Conservation (phyloP, 2,888 invertebrate genomes). For the Pollenia labialis region DNA sequence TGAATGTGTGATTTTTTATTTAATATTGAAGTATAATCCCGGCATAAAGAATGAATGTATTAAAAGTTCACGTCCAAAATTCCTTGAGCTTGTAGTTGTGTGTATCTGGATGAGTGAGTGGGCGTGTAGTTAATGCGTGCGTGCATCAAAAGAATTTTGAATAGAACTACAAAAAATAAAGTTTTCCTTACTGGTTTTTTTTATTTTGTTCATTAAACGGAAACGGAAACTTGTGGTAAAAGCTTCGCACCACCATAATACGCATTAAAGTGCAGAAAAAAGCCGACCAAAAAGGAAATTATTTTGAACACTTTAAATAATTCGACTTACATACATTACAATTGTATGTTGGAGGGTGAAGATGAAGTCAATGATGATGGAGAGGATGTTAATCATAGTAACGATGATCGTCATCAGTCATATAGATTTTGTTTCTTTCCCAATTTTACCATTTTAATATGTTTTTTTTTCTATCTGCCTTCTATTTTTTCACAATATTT, state of each 20-base stretch:
- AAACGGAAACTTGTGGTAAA: slow-evolving; percentile 74
- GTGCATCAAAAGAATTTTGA: slow-evolving; percentile 50
- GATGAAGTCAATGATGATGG: slow-evolving; percentile 2
- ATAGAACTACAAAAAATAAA: slow-evolving; percentile 1
- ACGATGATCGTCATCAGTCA: not conserved
- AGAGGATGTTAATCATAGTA: slow-evolving; percentile 8
- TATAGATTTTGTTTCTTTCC: slow-evolving; percentile 23
- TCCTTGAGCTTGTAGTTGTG: not conserved
- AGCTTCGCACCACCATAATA: slow-evolving; percentile 67
- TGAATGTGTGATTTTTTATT: slow-evolving; percentile 1
- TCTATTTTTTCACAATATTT: slow-evolving; percentile 40
- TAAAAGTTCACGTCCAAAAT: not conserved
- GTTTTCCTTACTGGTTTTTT: slow-evolving; percentile 29
- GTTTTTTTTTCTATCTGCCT: not conserved
- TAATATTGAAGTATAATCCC: slow-evolving; percentile 22
- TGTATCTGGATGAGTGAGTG: slow-evolving; percentile 3
- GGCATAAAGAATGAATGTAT: slow-evolving; percentile 33
- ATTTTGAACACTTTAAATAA: slow-evolving; percentile 69
- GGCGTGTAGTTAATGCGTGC: slow-evolving; percentile 45
- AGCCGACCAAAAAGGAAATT: slow-evolving; percentile 62
- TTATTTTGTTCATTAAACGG: slow-evolving; percentile 52
- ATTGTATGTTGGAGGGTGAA: not conserved
- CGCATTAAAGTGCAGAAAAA: slow-evolving; percentile 41
- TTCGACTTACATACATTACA: slow-evolving; percentile 7
- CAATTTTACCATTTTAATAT: slow-evolving; percentile 37